A percentile compares a stretch with the other conserved stretches of the same genome.
These are phyloP conservation scores for Pangasianodon gigas DNA, from an alignment of 2,113 vertebrate genomes.

Conservation along the genomic window DNA sequence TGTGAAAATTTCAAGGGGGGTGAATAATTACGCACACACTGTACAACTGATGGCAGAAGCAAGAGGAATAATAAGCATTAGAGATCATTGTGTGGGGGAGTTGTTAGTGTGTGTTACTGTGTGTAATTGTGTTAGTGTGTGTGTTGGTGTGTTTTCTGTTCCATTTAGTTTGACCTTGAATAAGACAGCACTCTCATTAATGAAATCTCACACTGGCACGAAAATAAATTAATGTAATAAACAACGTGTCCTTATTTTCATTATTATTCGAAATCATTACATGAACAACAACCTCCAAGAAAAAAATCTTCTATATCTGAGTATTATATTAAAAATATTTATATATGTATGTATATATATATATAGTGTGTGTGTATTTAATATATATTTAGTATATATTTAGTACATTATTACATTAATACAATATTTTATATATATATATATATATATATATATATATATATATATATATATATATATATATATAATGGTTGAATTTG, in stretches of 20 bases:
- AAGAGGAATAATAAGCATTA: background rate
- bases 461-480: no score
- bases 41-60: background rate
- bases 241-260: background rate
- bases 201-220: conserved; percentile 19
- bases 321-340: no score
- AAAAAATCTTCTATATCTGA: background rate
- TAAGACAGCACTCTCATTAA: conserved; percentile 1
- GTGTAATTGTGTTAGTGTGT: background rate
- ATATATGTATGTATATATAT: no score
- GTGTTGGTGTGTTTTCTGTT: background rate
- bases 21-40: background rate
- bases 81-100: background rate
- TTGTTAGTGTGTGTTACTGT: background rate
- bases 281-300: background rate
- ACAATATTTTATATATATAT: no score
- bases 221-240: background rate
- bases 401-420: no score
- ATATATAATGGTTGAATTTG: background rate
- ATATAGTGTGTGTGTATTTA: no score
- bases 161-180: conserved; percentile 33
- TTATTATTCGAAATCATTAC: background rate
- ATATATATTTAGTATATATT: no score
- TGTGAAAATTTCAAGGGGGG: background rate
- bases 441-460: no score